phyloP scores from a whole-genome alignment of 2,888 invertebrate genomes.

The Pandemis cinnamomeana region DNA sequence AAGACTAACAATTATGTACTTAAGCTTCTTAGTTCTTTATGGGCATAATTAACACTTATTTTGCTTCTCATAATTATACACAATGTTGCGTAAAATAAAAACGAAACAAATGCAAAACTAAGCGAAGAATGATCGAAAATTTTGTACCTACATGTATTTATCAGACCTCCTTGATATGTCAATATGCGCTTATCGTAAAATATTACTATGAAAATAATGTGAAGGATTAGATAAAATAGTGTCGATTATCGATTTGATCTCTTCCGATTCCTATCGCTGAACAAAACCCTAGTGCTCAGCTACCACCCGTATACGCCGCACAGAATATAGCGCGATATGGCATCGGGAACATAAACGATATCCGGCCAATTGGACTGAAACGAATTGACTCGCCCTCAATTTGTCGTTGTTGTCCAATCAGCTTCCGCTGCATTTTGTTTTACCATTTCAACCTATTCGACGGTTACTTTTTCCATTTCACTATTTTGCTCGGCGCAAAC shows the following conservation, averaged over 20 bases:
- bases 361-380: slow-evolving; percentile 82
- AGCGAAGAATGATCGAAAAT: not conserved
- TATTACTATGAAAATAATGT: slow-evolving; percentile 30
- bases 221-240: slow-evolving; percentile 37
- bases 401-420: slow-evolving; percentile 70
- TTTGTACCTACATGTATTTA: slow-evolving; percentile 3
- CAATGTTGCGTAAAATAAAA: not conserved
- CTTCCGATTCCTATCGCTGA: slow-evolving; percentile 61
- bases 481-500: slow-evolving; percentile 18
- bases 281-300: slow-evolving; percentile 56
- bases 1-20: too few species aligned
- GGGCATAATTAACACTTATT: too few species aligned
- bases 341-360: slow-evolving; percentile 79
- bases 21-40: too few species aligned
- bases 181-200: slow-evolving; percentile 30
- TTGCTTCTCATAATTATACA: not conserved
- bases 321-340: slow-evolving; percentile 55
- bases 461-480: slow-evolving; percentile 56
- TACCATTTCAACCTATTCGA: slow-evolving; percentile 58
- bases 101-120: not conserved
- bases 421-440: slow-evolving; percentile 78
- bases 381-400: slow-evolving; percentile 83
- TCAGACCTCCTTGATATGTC: slow-evolving; percentile 37
- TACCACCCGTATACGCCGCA: slow-evolving; percentile 36
- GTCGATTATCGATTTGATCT: slow-evolving; percentile 50